Evolutionary conservation across 1,140 invertebrate genomes (phyloP), one percentile per base, ranked within the genome.

Genomic region (Tribolium madens): DNA sequence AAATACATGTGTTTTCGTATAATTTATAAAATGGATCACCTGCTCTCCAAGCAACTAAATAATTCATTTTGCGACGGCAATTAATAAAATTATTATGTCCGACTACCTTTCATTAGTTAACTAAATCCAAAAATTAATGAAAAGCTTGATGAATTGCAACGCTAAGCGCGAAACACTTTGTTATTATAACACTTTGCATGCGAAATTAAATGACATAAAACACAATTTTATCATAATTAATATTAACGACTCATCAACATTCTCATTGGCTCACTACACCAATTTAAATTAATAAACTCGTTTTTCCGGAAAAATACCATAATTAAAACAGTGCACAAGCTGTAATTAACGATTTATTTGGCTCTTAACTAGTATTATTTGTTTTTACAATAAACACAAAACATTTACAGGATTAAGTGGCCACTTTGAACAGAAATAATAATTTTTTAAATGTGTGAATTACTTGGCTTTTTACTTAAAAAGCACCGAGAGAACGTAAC

Each of bases 11-110:
- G 70, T 50, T 72, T 72, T 72, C 21, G 12, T 72, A 72, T 72
- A 72, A 72, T 72, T 72, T 50, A 72, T 72, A 52, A 72, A 72
- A 26, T 52, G 50, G 46, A 72, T 72, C 70, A 72, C 70, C 70
- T 72, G 70, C 70, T 72, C 46, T 42, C n/a, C 21, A n/a, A n/a
- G n/a, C 47, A 10, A 52, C 17, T 31, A 50, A 50, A 72, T 72
- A 72, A 72, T 72, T 72, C 50, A 72, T 48, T 72, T 72, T 26
- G 70, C 50, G 70, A 26, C 36, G 70, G 70, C 50, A 72, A 72
- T 72, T 72, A 72, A 72, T 72, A 52, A 50, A 72, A 72, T 72
- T 72, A 72, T 50, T 64, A 64, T 64, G 57, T 64, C 57, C 18
- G 57, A 33, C 21, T 64, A 14, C 21, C 57, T 64, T 64, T 64